Percentiles rank a stretch among this genome's conserved stretches.
phyloP scores from a whole-genome alignment of 2,113 vertebrate genomes.

The Gambusia holbrooki region DNA sequence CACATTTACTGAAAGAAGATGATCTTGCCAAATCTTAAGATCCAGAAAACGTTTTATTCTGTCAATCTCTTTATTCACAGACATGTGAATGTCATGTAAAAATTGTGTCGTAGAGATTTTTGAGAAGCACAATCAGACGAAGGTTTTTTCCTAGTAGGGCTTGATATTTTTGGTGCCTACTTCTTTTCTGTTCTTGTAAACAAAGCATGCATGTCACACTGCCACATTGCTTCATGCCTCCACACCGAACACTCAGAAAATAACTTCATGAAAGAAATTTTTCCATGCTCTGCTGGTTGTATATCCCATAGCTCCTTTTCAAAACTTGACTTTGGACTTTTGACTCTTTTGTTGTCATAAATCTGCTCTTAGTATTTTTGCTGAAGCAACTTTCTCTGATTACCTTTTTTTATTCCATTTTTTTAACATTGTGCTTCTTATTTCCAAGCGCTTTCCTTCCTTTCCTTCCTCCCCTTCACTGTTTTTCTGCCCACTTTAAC shows the following conservation, averaged over 20 bases:
- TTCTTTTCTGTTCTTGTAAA: not conserved
- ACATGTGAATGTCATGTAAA: not conserved
- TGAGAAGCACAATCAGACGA: not conserved
- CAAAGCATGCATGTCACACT: not conserved
- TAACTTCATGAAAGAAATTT: slow-evolving; percentile 1
- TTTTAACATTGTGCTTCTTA: not conserved
- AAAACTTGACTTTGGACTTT: slow-evolving; percentile 5
- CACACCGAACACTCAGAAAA: slow-evolving; percentile 3
- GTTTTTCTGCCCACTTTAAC: slow-evolving; percentile 20
- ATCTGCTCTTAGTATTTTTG: not conserved
- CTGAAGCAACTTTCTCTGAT: not conserved
- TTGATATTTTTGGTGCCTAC: not conserved
- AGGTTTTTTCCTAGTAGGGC: not conserved
- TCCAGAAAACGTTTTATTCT: not conserved
- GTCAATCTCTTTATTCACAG: not conserved
- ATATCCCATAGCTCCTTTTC: not conserved
- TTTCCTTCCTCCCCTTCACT: not conserved
- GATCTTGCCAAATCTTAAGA: not conserved
- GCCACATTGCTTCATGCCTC: not conserved
- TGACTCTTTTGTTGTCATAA: not conserved
- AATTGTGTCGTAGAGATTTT: not conserved
- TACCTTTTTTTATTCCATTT: not conserved
- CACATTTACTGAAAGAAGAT: not conserved
- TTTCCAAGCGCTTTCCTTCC: not conserved
- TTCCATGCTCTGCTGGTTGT: not conserved